phyloP scores from a whole-genome alignment of 2,113 vertebrate species.

The Paramormyrops kingsleyae region DNA sequence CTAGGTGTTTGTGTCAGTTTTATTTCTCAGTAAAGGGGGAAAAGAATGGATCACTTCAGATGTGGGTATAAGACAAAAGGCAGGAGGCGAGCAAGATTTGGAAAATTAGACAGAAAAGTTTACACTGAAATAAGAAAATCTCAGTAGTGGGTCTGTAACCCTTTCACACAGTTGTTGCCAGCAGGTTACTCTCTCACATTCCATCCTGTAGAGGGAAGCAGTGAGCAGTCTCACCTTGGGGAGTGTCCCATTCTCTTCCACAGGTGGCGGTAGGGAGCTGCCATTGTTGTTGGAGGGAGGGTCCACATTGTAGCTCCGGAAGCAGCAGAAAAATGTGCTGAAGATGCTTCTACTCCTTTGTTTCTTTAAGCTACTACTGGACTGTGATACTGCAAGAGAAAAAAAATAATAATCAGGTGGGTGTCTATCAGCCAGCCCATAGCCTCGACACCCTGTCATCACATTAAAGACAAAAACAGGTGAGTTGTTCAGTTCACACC shows the following conservation, averaged over 20 bases:
- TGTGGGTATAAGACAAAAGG: neutral
- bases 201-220: neutral
- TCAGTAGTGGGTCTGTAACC: neutral
- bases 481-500: neutral
- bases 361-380: slow-evolving; percentile 84
- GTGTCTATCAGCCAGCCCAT: neutral
- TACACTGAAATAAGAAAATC: neutral
- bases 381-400: slow-evolving; percentile 72
- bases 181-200: neutral
- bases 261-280: slow-evolving; percentile 73
- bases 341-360: slow-evolving; percentile 88
- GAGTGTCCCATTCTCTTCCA: slow-evolving; percentile 92
- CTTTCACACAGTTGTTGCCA: neutral
- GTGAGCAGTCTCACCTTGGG: slow-evolving; percentile 72
- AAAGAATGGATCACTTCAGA: neutral
- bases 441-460: neutral
- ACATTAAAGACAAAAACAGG: neutral
- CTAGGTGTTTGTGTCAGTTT: neutral
- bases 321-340: slow-evolving; percentile 96
- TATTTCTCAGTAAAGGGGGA: neutral
- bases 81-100: neutral
- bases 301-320: slow-evolving; percentile 90
- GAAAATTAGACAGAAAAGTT: neutral
- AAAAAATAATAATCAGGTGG: neutral
- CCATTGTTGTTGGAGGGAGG: slow-evolving; percentile 67